Conservation (phyloP, 2,113 vertebrate species). For the Lophotis ruficrista region DNA sequence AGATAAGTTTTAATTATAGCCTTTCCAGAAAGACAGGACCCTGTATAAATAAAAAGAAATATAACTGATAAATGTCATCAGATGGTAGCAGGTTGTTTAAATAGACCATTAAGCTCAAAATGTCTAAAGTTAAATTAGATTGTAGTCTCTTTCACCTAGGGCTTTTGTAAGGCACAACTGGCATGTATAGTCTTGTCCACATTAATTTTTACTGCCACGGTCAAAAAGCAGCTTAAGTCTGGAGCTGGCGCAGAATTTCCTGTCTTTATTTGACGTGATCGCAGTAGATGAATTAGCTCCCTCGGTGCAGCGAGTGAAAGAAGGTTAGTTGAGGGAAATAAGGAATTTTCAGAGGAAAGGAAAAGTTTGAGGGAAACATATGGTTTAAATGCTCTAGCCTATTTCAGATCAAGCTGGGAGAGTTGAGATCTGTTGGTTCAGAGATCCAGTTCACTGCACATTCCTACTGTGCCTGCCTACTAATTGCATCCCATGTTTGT, state of each 20-base stretch:
- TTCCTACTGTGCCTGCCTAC: slow-evolving; percentile 85
- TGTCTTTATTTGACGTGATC: slow-evolving; percentile 72
- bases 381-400: slow-evolving; percentile 86
- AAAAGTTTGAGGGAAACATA: slow-evolving; percentile 86
- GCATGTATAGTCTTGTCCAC: slow-evolving; percentile 69
- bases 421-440: slow-evolving; percentile 89
- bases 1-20: slow-evolving; percentile 63
- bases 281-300: slow-evolving; percentile 71
- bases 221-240: slow-evolving; percentile 71
- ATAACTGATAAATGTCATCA: slow-evolving; percentile 68
- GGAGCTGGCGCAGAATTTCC: slow-evolving; percentile 66
- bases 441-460: slow-evolving; percentile 92
- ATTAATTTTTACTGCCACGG: slow-evolving; percentile 73
- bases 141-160: slow-evolving; percentile 53
- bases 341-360: slow-evolving; percentile 70
- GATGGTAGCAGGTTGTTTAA: slow-evolving; percentile 59
- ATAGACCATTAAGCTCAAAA: slow-evolving; percentile 62
- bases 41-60: slow-evolving; percentile 64
- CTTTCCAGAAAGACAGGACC: slow-evolving; percentile 38
- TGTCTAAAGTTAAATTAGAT: slow-evolving; percentile 66
- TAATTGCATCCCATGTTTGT: slow-evolving; percentile 94
- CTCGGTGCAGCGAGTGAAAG: slow-evolving; percentile 67
- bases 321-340: slow-evolving; percentile 79
- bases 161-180: slow-evolving; percentile 65
- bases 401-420: slow-evolving; percentile 88